Base-by-base conservation (phyloP, 2,113 vertebrate species). In the Zosterops japonicus region DNA sequence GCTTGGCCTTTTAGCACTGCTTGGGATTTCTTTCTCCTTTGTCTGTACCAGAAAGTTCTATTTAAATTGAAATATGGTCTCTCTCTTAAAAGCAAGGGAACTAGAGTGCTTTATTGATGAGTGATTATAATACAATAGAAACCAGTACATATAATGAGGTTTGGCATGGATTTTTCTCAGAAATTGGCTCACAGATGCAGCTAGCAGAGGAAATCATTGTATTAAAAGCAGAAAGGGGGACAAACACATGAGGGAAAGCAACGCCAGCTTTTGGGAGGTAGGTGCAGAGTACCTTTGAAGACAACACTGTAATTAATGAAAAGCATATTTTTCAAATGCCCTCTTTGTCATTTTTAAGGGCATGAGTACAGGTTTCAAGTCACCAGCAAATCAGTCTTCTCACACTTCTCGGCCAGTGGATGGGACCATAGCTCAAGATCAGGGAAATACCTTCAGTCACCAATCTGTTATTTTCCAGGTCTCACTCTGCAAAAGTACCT, bases 301-400 rank as follows among this genome's bases (percentile, higher is more conserved):
- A 50, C 21, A 88, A 21, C 3, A 6, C 70, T 69, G 18, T 63
- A 31, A 55, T 31, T 39, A 67, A 46, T 44, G 64, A 75, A 72
- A 91, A 76, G 17, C 1, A 0, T 36, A 4, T 41, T 79, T 83
- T 81, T 44, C 29, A 83, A 85, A 41, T 2, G 5, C 31, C 35
- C 15, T 14, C 35, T 80, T 53, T 70, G 47, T 47, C 33, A 14
- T 63, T 67, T 22, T 35, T 56, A 59, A 49, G 35, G 64, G 13
- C 20, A 42, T 0, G 1, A 3, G 0, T 29, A 35, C 7, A 18
- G 29, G 19, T 4, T 65, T 9, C 21, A 63, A n/a, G 29, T 59
- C 44, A 65, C 64, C 29, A 68, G 39, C 47, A 76, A 50, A 12
- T 33, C 35, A 50, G 7, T 10, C 29, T 80, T 67, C 70, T 65